Evolutionary conservation across 1,140 invertebrate genomes (phyloP).

Genomic region (Drosophila ambigua): DNA sequence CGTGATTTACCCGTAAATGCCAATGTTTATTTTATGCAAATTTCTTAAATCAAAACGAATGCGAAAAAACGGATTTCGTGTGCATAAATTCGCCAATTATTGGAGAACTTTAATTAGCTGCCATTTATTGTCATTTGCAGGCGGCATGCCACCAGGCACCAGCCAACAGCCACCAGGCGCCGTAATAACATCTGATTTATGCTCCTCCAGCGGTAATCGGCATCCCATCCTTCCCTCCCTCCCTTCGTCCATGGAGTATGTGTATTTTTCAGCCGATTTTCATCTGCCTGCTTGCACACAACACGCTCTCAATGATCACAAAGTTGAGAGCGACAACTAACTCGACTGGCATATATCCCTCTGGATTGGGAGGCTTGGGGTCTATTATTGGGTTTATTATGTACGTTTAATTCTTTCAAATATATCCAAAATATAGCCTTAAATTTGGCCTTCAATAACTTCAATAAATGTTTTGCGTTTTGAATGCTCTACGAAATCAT

Average conservation of each 20-base stretch:
- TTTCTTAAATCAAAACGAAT: slow-evolving; percentile 44
- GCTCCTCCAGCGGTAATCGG: slow-evolving; percentile 10
- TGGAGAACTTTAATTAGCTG: slow-evolving; percentile 73
- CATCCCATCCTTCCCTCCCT: background rate
- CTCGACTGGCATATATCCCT: too few relatives aligned
- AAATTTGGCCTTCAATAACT: too few relatives aligned
- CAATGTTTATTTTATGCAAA: slow-evolving; percentile 81
- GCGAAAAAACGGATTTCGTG: slow-evolving; percentile 32
- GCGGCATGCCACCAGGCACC: background rate
- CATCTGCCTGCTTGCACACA: slow-evolving; percentile 30
- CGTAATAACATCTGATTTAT: slow-evolving; percentile 51
- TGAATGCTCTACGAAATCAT: too few relatives aligned
- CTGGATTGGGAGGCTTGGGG: too few relatives aligned
- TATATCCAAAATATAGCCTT: too few relatives aligned
- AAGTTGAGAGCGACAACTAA: background rate
- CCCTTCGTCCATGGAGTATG: background rate
- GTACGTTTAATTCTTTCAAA: too few relatives aligned
- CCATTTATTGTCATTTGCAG: slow-evolving; percentile 61
- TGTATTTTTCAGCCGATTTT: background rate
- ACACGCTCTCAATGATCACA: slow-evolving; percentile 6
- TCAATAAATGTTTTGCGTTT: too few relatives aligned
- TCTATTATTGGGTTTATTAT: too few relatives aligned
- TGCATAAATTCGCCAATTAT: slow-evolving; percentile 74
- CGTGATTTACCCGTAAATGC: slow-evolving; percentile 69
- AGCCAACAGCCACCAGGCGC: background rate